Evolutionary conservation across 2,888 invertebrate species (phyloP).

Genomic region (Netelia virgata): DNA sequence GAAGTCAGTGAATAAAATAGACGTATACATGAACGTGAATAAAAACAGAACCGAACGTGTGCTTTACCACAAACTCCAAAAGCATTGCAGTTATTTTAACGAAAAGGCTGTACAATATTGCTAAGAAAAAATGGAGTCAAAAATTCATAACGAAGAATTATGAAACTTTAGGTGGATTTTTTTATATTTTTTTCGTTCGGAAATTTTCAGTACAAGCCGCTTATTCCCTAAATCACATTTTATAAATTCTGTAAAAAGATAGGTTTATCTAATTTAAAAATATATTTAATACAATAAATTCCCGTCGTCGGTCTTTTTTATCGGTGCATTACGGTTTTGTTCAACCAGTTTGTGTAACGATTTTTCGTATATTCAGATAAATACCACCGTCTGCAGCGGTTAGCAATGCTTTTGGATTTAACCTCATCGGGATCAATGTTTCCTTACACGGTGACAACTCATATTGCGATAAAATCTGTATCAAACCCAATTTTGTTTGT

Average conservation of each 20-base stretch:
- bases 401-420: slow-evolving; percentile 72
- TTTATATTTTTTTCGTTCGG: slow-evolving; percentile 3
- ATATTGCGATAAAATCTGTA: slow-evolving; percentile 75
- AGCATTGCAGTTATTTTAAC: background rate
- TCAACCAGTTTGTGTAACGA: slow-evolving; percentile 40
- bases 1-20: slow-evolving; percentile 80
- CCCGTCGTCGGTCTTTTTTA: background rate
- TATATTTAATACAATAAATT: no score
- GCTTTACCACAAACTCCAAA: slow-evolving; percentile 6
- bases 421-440: slow-evolving; percentile 74
- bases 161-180: background rate
- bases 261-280: background rate
- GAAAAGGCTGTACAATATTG: background rate
- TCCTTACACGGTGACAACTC: slow-evolving; percentile 74
- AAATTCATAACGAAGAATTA: background rate
- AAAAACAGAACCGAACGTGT: background rate
- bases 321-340: background rate
- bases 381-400: slow-evolving; percentile 72
- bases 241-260: slow-evolving; percentile 12
- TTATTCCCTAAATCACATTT: slow-evolving; percentile 16
- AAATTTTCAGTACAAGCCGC: background rate
- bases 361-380: slow-evolving; percentile 72
- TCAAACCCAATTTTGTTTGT: slow-evolving; percentile 77
- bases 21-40: slow-evolving; percentile 75
- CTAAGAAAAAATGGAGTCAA: background rate